Conservation (phyloP, 2,113 vertebrate species). For the Xiphias gladius region DNA sequence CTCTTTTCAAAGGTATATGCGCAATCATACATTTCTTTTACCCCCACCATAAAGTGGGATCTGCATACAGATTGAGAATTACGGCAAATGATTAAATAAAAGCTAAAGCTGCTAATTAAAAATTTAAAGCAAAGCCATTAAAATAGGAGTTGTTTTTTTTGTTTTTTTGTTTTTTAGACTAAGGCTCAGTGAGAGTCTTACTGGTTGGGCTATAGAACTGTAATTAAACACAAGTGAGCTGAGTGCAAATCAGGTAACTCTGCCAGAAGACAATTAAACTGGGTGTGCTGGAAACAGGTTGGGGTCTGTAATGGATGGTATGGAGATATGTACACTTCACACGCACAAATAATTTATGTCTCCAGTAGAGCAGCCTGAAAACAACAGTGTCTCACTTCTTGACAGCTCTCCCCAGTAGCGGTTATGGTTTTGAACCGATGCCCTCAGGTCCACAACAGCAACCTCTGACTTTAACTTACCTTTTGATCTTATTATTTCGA, state of each 20-base stretch:
- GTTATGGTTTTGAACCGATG: background rate
- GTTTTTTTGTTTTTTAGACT: too few species aligned
- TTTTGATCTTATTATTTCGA: background rate
- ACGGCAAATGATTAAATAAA: constrained; percentile 33
- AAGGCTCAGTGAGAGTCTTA: background rate
- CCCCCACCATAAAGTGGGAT: background rate
- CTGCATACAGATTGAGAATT: constrained; percentile 17
- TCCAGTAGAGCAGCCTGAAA: background rate
- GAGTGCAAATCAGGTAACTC: constrained; percentile 15
- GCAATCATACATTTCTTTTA: constrained; percentile 10
- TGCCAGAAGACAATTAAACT: background rate
- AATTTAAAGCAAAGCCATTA: background rate
- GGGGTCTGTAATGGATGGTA: background rate
- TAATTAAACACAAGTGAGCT: constrained; percentile 39
- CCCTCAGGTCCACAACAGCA: background rate
- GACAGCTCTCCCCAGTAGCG: background rate
- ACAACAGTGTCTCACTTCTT: background rate
- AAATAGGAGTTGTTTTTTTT: constrained; percentile 4
- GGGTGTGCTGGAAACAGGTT: background rate
- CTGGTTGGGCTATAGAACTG: constrained; percentile 15
- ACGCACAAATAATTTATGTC: background rate
- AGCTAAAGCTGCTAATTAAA: constrained; percentile 34
- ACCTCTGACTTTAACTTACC: background rate
- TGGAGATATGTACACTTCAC: background rate
- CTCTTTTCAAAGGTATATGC: background rate